Evolutionary conservation across 2,797 vertebrate species (phyloP).

Genomic region (Neosilurus hyrtlii): DNA sequence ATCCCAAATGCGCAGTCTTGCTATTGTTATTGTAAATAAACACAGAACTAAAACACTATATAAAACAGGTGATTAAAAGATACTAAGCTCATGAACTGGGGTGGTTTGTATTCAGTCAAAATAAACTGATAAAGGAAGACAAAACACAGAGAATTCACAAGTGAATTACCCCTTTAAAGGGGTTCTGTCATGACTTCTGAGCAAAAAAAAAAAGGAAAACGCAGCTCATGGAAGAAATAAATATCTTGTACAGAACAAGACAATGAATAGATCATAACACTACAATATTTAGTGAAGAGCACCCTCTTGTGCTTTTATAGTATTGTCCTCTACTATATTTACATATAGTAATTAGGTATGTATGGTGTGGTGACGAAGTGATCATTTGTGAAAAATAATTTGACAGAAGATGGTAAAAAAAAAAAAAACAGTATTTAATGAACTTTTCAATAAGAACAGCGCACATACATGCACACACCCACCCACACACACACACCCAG

Average conservation of each 20-base stretch:
- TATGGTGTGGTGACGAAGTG: background rate
- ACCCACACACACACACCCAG: background rate
- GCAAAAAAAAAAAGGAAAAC: too few relatives aligned
- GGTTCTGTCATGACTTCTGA: too few relatives aligned
- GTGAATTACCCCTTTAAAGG: too few relatives aligned
- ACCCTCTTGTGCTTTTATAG: background rate
- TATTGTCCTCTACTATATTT: background rate
- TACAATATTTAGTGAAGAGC: background rate
- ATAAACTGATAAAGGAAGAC: too few relatives aligned
- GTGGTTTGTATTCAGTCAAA: too few relatives aligned
- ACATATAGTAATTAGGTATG: background rate
- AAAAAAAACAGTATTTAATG: slow-evolving; percentile 39
- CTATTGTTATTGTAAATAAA: too few relatives aligned
- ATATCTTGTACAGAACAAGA: background rate
- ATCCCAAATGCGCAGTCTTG: too few relatives aligned
- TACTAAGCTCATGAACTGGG: too few relatives aligned
- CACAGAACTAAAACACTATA: too few relatives aligned
- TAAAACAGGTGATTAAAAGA: too few relatives aligned
- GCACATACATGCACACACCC: background rate
- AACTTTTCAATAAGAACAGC: slow-evolving; percentile 4
- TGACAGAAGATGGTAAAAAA: slow-evolving; percentile 9
- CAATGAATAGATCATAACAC: background rate
- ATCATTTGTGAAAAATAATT: background rate
- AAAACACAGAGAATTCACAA: too few relatives aligned
- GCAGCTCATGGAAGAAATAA: background rate